Conservation (phyloP, 2,888 invertebrate genomes). For the Parnassius glacialis region DNA sequence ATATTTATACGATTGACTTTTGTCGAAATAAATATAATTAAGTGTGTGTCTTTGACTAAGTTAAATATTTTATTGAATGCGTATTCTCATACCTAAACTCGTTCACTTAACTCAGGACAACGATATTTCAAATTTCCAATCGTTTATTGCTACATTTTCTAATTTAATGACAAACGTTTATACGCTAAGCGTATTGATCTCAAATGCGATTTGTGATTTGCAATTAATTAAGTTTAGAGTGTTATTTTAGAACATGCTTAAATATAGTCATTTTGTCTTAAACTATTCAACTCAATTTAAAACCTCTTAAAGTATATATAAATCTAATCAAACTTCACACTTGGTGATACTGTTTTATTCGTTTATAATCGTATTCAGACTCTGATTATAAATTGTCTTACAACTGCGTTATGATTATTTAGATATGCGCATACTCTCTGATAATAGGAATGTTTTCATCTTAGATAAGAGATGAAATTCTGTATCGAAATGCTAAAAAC, state of each 20-base stretch:
- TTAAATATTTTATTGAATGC: neutral
- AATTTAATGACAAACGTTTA: neutral
- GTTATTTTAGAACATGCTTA: neutral
- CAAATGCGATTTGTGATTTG: slow-evolving; percentile 13
- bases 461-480: no score
- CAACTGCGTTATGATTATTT: no score
- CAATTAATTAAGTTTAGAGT: slow-evolving; percentile 7
- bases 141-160: neutral
- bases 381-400: no score
- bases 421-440: no score
- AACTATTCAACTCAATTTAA: neutral
- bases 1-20: neutral
- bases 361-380: no score
- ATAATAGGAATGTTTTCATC: no score
- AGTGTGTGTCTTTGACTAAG: neutral
- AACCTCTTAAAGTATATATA: no score
- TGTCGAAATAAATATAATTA: no score
- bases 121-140: slow-evolving; percentile 4
- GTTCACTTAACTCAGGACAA: slow-evolving; percentile 5
- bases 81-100: neutral
- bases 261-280: neutral
- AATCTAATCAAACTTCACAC: no score
- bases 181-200: neutral
- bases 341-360: no score
- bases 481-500: no score